Percentiles rank a stretch among this genome's conserved stretches.
These are phyloP conservation scores for Sebastolobus alascanus DNA, from an alignment of 2,797 vertebrate genomes.

Conservation along the genomic window DNA sequence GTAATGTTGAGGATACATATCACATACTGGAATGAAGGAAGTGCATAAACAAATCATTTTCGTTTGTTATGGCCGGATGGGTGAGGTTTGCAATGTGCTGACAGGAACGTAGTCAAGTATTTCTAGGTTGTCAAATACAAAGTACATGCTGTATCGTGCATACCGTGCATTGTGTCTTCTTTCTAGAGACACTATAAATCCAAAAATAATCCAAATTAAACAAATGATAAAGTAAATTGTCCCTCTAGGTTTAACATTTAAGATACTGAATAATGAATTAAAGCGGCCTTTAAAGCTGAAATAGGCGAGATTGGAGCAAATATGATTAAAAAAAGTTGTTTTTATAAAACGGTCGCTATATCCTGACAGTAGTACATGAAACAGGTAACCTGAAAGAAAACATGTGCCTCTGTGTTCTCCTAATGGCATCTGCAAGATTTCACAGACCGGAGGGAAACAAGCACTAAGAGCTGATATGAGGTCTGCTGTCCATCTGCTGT, in stretches of 20 bases:
- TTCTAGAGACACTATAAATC: accelerated
- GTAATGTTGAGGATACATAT: neutral
- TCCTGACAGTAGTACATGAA: no score
- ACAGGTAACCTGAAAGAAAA: no score
- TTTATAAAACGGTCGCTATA: no score
- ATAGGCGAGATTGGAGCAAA: no score
- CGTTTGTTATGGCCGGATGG: neutral
- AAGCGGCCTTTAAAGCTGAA: neutral
- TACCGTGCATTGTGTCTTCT: neutral
- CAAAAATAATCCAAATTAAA: neutral
- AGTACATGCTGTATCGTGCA: neutral
- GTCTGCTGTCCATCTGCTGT: no score
- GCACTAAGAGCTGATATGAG: no score
- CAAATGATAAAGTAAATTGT: neutral
- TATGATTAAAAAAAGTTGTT: no score
- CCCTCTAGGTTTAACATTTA: neutral
- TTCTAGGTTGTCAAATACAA: neutral
- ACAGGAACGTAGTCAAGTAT: constrained; percentile 12
- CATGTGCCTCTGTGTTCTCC: no score
- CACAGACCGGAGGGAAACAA: no score
- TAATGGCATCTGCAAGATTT: no score
- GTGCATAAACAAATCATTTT: neutral
- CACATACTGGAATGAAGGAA: neutral
- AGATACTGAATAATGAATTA: neutral
- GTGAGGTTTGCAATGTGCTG: neutral